A percentile compares a stretch with the other conserved stretches of the same genome.
Evolutionary conservation across 2,113 vertebrate genomes (phyloP).

Genomic region (Corythornis vintsioides): DNA sequence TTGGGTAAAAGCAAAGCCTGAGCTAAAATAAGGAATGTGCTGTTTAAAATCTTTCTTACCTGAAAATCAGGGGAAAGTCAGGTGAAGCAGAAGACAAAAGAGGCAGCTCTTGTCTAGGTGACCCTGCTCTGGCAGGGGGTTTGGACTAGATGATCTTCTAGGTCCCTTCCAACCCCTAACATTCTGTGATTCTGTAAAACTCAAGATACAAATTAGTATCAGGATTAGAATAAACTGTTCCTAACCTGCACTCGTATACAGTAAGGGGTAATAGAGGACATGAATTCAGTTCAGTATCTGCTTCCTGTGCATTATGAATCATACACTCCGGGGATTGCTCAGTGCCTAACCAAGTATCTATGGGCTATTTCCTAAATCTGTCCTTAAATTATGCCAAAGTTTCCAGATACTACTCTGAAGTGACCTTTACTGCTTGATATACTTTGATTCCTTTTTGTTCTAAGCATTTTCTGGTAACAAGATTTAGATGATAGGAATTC

Average conservation of each 20-base stretch:
- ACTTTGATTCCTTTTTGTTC: not conserved
- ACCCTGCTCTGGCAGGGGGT: no score
- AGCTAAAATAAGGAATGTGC: not conserved
- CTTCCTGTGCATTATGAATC: slow-evolving; percentile 13
- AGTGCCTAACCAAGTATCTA: not conserved
- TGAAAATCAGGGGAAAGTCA: not conserved
- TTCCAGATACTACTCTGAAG: not conserved
- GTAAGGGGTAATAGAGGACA: not conserved
- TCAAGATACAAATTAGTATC: not conserved
- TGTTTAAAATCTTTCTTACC: not conserved
- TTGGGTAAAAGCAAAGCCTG: not conserved
- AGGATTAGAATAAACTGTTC: not conserved
- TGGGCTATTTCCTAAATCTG: not conserved
- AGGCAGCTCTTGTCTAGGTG: not conserved
- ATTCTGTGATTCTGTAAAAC: no score
- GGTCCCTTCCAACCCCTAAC: no score
- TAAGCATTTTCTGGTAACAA: not conserved
- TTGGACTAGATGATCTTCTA: no score
- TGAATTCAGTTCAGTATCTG: slow-evolving; percentile 22
- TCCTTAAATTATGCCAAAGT: not conserved
- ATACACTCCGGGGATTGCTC: not conserved
- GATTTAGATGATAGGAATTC: not conserved
- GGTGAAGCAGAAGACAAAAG: not conserved
- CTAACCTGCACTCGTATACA: not conserved
- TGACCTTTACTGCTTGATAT: not conserved